Evolutionary conservation across 2,797 vertebrate genomes (phyloP).

Genomic region (Acanthopagrus latus): DNA sequence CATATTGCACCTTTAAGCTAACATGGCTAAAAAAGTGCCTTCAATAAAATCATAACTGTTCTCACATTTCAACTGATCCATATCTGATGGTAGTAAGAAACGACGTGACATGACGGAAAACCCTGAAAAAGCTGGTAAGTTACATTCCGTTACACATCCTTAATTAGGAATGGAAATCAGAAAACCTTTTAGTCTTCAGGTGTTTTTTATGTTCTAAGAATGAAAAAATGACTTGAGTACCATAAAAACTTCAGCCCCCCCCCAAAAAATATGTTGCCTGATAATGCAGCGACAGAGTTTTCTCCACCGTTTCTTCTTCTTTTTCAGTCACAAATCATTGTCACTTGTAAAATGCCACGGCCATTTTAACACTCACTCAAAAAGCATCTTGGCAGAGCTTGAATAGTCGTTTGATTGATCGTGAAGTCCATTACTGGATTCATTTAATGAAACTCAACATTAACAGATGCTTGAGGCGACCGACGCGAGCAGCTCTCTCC

Average conservation of each 20-base stretch:
- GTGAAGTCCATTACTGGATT: constrained; percentile 32
- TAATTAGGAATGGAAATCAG: neutral
- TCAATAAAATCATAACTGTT: neutral
- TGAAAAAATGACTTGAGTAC: neutral
- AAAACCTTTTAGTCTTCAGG: neutral
- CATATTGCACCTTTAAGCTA: neutral
- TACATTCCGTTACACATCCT: neutral
- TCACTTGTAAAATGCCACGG: constrained; percentile 45
- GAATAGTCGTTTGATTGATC: constrained; percentile 38
- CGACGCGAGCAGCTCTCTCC: constrained; percentile 23
- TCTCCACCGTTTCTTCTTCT: constrained; percentile 1
- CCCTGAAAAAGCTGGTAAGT: neutral
- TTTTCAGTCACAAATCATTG: constrained; percentile 30
- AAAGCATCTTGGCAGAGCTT: constrained; percentile 20
- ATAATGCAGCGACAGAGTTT: neutral
- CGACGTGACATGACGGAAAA: neutral
- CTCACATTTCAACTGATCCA: neutral
- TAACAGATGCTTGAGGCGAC: constrained; percentile 13
- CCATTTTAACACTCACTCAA: constrained; percentile 27
- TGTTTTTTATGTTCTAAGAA: neutral
- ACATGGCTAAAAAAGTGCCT: neutral
- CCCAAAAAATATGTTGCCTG: neutral
- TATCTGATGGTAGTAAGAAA: neutral
- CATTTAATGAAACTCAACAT: constrained; percentile 37
- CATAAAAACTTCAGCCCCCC: neutral